Evolutionary conservation across 2,797 vertebrate species (phyloP).

Genomic region (Gobionotothen gibberifrons): DNA sequence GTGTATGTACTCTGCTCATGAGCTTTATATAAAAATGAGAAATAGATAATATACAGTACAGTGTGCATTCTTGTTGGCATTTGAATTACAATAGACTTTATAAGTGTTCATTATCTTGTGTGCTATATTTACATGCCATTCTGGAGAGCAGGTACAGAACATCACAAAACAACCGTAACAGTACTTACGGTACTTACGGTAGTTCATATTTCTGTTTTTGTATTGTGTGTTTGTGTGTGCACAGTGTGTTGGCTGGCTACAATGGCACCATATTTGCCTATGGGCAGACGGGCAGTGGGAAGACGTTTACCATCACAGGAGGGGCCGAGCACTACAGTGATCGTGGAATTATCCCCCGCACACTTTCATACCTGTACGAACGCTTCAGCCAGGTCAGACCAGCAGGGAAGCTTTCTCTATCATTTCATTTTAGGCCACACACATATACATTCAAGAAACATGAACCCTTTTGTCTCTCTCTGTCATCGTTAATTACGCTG

Average conservation of each 20-base stretch:
- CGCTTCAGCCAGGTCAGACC: conserved; percentile 84
- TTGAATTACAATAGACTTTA: background rate
- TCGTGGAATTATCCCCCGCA: conserved; percentile 94
- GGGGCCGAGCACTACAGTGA: conserved; percentile 92
- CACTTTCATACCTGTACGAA: conserved; percentile 91
- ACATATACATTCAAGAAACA: background rate
- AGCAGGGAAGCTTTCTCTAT: conserved; percentile 3
- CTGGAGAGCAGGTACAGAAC: background rate
- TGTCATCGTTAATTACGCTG: background rate
- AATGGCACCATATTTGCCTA: conserved; percentile 98
- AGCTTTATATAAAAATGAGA: background rate
- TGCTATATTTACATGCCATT: no score
- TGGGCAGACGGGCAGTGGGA: conserved; percentile 97
- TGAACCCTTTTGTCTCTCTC: background rate
- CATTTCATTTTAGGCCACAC: background rate
- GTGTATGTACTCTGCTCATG: background rate
- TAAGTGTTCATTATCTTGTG: background rate
- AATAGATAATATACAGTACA: background rate
- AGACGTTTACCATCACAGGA: conserved; percentile 97
- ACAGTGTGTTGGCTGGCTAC: conserved; percentile 91
- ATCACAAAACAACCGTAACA: background rate
- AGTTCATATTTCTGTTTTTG: conserved; percentile 14
- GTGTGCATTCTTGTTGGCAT: background rate
- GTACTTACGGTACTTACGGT: background rate
- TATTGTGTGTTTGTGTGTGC: conserved; percentile 54